Conservation (phyloP, 2,797 vertebrate species). For the Brachyalestes nurse region DNA sequence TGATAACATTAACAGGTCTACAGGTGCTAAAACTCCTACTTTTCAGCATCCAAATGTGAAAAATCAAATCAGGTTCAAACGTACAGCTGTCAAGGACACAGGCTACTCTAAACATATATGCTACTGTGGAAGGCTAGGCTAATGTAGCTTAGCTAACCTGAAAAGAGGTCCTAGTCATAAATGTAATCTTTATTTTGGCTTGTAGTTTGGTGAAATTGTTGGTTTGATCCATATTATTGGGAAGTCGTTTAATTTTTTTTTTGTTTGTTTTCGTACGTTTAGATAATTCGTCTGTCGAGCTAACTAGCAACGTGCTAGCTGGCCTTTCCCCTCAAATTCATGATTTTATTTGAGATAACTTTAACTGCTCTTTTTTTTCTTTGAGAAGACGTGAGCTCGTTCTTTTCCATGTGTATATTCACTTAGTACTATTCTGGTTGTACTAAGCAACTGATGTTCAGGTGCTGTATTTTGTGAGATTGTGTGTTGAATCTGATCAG, state of each 20-base stretch:
- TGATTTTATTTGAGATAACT: background rate
- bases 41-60: background rate
- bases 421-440: no score
- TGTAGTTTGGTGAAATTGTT: background rate
- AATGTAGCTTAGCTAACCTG: background rate
- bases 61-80: background rate
- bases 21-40: background rate
- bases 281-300: background rate
- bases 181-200: background rate
- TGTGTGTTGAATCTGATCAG: background rate
- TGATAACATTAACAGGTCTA: background rate
- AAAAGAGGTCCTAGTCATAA: background rate
- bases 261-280: background rate
- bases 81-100: background rate
- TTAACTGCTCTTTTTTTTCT: background rate
- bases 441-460: background rate
- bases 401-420: background rate
- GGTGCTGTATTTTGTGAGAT: background rate
- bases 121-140: background rate
- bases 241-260: background rate
- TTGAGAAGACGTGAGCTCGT: background rate
- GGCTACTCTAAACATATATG: background rate
- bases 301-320: background rate
- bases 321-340: background rate
- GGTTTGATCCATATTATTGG: background rate